phyloP scores from a whole-genome alignment of 2,113 vertebrate genomes.

The Oryzias woworae region DNA sequence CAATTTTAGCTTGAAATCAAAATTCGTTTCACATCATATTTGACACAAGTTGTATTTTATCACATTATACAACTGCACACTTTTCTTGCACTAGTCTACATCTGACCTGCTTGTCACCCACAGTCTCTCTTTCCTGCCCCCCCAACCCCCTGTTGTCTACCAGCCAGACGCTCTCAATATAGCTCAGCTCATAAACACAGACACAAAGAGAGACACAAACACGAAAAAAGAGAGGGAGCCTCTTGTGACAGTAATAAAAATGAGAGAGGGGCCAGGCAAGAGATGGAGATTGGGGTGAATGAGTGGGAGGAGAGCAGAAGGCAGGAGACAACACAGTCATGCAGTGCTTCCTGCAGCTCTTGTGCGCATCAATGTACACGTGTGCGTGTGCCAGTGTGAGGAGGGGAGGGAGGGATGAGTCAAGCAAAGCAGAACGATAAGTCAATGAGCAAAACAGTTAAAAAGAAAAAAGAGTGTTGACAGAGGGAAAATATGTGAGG shows the following conservation, averaged over 20 bases:
- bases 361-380: constrained; percentile 12
- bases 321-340: constrained; percentile 46
- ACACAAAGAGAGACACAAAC: constrained; percentile 48
- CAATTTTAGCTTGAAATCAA: no score
- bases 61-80: constrained; percentile 2
- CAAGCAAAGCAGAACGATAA: constrained; percentile 45
- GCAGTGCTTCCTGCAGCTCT: constrained; percentile 35
- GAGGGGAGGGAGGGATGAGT: constrained; percentile 37
- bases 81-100: constrained; percentile 5
- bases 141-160: constrained; percentile 78
- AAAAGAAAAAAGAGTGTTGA: constrained; percentile 23
- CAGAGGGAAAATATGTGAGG: constrained; percentile 4
- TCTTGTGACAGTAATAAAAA: constrained; percentile 73
- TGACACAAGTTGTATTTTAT: no score
- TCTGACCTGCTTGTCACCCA: constrained; percentile 5
- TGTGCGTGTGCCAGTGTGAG: not conserved
- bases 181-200: constrained; percentile 88
- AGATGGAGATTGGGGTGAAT: constrained; percentile 64
- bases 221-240: constrained; percentile 51
- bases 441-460: constrained; percentile 45
- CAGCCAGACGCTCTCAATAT: constrained; percentile 89
- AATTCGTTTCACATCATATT: no score
- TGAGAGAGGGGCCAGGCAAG: constrained; percentile 60
- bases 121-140: constrained; percentile 41
- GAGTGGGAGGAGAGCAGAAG: constrained; percentile 62